A percentile compares a stretch with the other conserved stretches of the same genome.
These are phyloP conservation scores for Caenorhabditis remanei DNA, from an alignment of 1,140 invertebrate species.

Conservation along the genomic window DNA sequence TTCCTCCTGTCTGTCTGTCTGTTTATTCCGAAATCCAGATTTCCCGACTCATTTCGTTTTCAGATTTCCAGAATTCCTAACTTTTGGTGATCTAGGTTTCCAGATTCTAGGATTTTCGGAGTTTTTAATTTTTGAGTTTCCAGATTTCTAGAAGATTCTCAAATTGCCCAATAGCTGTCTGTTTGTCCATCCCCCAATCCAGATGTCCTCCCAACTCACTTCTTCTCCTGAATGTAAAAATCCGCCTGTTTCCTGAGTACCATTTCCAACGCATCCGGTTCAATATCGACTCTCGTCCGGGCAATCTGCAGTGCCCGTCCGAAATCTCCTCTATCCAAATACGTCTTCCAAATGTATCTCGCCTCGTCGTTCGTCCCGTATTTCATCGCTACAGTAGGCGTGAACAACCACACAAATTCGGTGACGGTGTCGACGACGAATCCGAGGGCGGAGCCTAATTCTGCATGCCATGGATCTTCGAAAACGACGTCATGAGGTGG, in stretches of 20 bases:
- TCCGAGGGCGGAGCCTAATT: slow-evolving; percentile 52
- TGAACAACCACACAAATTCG: slow-evolving; percentile 67
- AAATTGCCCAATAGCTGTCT: no score
- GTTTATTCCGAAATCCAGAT: no score
- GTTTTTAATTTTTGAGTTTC: no score
- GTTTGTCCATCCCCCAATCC: no score
- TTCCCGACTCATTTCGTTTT: no score
- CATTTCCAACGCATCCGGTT: slow-evolving; percentile 64
- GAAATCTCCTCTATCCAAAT: slow-evolving; percentile 66
- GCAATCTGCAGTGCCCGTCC: slow-evolving; percentile 58
- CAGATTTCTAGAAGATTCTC: no score
- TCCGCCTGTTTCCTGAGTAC: slow-evolving; percentile 67
- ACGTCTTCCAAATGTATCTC: slow-evolving; percentile 68
- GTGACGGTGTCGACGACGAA: slow-evolving; percentile 57
- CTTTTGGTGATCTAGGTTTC: no score
- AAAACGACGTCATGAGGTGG: slow-evolving; percentile 63
- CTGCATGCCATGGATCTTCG: slow-evolving; percentile 58
- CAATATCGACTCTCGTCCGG: slow-evolving; percentile 21
- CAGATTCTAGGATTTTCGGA: no score
- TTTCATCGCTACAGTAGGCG: slow-evolving; percentile 57
- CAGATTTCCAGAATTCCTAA: no score
- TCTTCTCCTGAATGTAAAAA: slow-evolving; percentile 66
- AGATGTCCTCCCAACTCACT: slow-evolving; percentile 51
- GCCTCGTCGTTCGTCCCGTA: slow-evolving; percentile 67
- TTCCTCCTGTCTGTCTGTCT: no score